A percentile compares a stretch with the other conserved stretches of the same genome.
Conservation (phyloP, 2,888 invertebrate species). For the Ischnura elegans region DNA sequence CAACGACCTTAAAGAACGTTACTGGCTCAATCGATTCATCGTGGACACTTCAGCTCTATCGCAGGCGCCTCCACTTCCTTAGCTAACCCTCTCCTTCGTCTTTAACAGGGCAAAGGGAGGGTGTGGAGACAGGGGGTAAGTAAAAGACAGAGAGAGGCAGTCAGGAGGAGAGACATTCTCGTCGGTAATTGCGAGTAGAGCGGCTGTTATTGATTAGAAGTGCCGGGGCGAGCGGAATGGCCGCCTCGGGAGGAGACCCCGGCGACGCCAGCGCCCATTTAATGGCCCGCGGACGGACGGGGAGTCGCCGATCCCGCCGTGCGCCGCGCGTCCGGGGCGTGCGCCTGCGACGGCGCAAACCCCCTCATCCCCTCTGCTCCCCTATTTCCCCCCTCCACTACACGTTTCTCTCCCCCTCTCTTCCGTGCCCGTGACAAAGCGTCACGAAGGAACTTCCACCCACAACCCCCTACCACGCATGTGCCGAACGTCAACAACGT, state of each 20-base stretch:
- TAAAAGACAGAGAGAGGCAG: not conserved
- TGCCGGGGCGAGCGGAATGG: slow-evolving; percentile 46
- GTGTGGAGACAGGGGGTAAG: not conserved
- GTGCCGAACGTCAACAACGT: too few species aligned
- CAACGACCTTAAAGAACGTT: too few species aligned
- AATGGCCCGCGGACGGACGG: slow-evolving; percentile 4
- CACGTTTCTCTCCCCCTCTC: not conserved
- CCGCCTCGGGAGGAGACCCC: slow-evolving; percentile 36
- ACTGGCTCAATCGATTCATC: too few species aligned
- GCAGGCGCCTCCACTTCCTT: not conserved
- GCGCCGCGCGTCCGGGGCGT: not conserved
- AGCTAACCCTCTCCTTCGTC: not conserved
- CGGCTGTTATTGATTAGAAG: slow-evolving; percentile 51
- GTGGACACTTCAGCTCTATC: not conserved
- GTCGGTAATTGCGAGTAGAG: slow-evolving; percentile 17
- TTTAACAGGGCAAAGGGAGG: not conserved
- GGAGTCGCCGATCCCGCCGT: not conserved
- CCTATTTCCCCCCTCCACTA: not conserved
- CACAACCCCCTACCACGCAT: too few species aligned
- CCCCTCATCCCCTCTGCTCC: not conserved
- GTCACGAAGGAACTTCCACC: too few species aligned
- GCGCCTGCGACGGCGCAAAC: not conserved
- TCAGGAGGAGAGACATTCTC: not conserved
- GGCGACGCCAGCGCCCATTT: slow-evolving; percentile 51
- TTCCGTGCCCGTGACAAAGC: too few species aligned